Evolutionary conservation across 2,888 invertebrate species (phyloP), one percentile per base, ranked within the genome.

Genomic region (Epistrophella euchroma): DNA sequence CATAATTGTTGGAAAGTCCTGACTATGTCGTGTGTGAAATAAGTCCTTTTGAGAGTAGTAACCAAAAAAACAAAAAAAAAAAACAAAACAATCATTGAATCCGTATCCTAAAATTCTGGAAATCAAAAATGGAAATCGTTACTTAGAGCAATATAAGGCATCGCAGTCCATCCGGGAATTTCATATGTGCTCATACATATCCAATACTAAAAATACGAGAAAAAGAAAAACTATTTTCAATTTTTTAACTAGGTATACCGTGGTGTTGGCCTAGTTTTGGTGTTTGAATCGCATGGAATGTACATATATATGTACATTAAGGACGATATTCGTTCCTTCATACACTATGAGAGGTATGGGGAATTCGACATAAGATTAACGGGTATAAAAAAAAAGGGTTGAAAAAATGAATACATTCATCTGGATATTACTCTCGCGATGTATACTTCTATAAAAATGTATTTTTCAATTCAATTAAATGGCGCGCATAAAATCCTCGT

Each of bases 381-480:
- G 85, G 81, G 58, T 7, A 43, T 19, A 45, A 28, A 66, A 40
- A 75, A 62, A 70, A 13, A 76, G 72, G 5, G 13, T 76, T 76
- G n/a, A 80, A 80, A 76, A 28, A 85, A 68, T 52, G 68, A 58
- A 85, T 85, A 79, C 56, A 72, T 85, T 80, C 68, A 68, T 47
- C 66, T 72, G 76, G 71, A 80, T 70, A n/a, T n/a, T n/a, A 62
- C 62, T 50, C 22, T 40, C 47, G 40, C 58, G 62, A 22, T 10
- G 13, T 35, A 13, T 10, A 22, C 5, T 17, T 43, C 15, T 37
- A 11, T 77, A 77, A 72, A 79, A 84, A 85, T 85, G 80, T 85
- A 62, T 85, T 85, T 85, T 79, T 80, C 80, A 80, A 85, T 85
- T 80, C 80, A 85, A 85, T 85, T 85, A 85, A 85, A 85, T 80